A percentile compares a stretch with the other conserved stretches of the same genome.
Conservation (phyloP, 2,113 vertebrate species). For the Prionailurus bengalensis region DNA sequence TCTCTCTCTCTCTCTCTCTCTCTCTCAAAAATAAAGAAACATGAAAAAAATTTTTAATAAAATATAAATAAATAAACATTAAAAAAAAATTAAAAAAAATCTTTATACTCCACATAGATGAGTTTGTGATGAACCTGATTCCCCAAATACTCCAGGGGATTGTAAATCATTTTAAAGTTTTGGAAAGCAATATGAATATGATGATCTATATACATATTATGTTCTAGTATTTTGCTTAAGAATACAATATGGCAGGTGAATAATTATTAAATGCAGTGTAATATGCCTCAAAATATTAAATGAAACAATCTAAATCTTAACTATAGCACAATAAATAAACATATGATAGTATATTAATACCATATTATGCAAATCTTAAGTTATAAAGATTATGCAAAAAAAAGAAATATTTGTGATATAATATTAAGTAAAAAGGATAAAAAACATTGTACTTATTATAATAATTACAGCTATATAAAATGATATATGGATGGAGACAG, state of each 20-base stretch:
- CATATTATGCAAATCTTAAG: background rate
- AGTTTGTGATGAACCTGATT: background rate
- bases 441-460: background rate
- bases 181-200: background rate
- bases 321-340: background rate
- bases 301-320: constrained; percentile 21
- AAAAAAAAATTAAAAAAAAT: background rate
- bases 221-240: constrained; percentile 27
- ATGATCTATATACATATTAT: background rate
- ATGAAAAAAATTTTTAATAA: no score
- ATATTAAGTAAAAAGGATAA: background rate
- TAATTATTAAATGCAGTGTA: background rate
- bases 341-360: background rate
- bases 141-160: background rate
- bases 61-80: no score
- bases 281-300: background rate
- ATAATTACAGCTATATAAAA: background rate
- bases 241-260: background rate
- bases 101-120: background rate
- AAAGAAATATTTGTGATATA: constrained; percentile 21
- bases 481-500: background rate
- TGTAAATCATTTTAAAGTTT: background rate
- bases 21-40: no score
- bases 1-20: no score
- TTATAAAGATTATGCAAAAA: background rate